Evolutionary conservation across 2,797 vertebrate species (phyloP), one percentile per base, ranked within the genome.

Genomic region (Chaetophractus vellerosus): DNA sequence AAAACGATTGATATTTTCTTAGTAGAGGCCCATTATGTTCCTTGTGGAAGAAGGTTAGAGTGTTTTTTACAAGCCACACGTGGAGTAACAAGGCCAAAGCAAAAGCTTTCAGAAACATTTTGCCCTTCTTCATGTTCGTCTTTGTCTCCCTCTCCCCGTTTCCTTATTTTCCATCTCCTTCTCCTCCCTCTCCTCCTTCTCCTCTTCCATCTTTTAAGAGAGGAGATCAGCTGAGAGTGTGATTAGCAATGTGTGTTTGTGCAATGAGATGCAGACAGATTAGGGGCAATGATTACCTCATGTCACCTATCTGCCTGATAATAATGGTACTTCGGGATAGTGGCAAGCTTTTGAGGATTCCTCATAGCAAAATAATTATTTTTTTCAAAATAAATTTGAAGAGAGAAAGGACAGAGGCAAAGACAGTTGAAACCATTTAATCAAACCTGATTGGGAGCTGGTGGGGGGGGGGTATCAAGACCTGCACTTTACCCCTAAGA

Each of bases 351-450:
- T 0, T 59, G 1, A 87, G 80, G 66, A 94, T 97, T 97, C 90
- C 94, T 88, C 94, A 89, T 61, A 96, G 94, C 59, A 97, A 97
- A 95, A 78, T 97, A 96, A 98, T 97, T 97, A 97, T 94, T 96
- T 98, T 96, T 98, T 98, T 97, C 90, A 96, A 97, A 97, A 97
- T 97, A 96, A 93, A 97, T 98, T 98, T 96, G 61, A 97, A 91
- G 91, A 96, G 96, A 93, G 96, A 61, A 96, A 66, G 71, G 80
- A 97, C 97, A 96, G 31, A 91, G 75, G 78, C 19, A 80, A 79
- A 80, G 21, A 52, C 38, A 19, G 55, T 19, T 48, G 90, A 96
- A 96, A 95, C 66, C 57, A 48, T 93, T 96, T 87, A 95, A 96
- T 50, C 23, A 94, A 97, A 96, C 88, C 69, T 81, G 89, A 91